These are phyloP conservation scores for Dryomyza anilis DNA, from an alignment of 2,888 invertebrate species.

Conservation along the genomic window DNA sequence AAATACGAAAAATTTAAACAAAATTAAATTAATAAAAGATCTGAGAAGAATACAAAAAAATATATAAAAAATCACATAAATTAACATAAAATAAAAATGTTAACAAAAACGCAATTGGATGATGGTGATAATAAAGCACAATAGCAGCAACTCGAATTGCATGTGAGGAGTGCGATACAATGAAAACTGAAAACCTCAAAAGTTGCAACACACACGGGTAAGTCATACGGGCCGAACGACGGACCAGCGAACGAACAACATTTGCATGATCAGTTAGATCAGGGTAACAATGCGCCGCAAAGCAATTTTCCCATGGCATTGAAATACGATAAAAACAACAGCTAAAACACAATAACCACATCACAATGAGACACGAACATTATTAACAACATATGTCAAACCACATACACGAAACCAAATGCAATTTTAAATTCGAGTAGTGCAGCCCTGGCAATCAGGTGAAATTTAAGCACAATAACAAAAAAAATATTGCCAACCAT, in stretches of 20 bases:
- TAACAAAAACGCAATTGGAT: neutral
- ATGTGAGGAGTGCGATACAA: too few species aligned
- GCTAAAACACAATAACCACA: neutral
- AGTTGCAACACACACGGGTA: neutral
- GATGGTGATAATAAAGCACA: neutral
- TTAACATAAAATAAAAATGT: neutral
- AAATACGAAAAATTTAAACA: neutral
- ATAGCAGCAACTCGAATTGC: neutral
- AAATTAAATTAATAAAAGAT: neutral
- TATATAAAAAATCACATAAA: neutral
- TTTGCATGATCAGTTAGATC: neutral
- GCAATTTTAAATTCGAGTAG: neutral
- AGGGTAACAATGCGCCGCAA: conserved; percentile 1
- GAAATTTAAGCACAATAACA: neutral
- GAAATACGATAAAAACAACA: conserved; percentile 19
- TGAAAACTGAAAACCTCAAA: neutral
- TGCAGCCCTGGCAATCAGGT: neutral
- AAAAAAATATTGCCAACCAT: neutral
- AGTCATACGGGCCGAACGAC: neutral
- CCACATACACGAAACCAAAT: neutral
- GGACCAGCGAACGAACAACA: neutral
- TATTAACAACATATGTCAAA: neutral
- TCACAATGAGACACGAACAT: neutral
- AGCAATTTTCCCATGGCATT: conserved; percentile 21
- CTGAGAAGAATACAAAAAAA: neutral